phyloP scores from a whole-genome alignment of 1,140 invertebrate genomes.

The Bombyx mandarina region DNA sequence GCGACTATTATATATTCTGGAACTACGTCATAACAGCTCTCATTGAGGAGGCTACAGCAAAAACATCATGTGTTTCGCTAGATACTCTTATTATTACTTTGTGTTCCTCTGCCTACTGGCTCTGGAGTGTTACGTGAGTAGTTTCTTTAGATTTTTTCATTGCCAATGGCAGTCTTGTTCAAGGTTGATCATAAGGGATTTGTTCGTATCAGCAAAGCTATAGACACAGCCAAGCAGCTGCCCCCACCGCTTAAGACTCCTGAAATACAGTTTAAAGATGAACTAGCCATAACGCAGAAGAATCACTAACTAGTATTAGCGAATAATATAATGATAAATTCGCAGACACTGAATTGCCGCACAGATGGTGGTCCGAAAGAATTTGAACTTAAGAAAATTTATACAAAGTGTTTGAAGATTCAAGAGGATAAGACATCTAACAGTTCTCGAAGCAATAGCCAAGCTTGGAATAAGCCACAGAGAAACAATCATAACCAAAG shows the following conservation, averaged over 20 bases:
- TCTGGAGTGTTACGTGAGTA: conserved; percentile 30
- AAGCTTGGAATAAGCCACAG: conserved; percentile 31
- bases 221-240: no score
- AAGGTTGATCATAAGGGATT: no score
- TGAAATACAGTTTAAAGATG: no score
- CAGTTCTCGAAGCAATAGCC: conserved; percentile 20
- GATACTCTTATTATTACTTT: conserved; percentile 7
- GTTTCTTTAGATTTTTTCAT: neutral
- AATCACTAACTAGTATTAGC: no score
- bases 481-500: conserved; percentile 20
- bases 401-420: conserved; percentile 41
- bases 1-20: conserved; percentile 19
- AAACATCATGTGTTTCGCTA: conserved; percentile 19
- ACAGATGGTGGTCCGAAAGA: conserved; percentile 64
- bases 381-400: conserved; percentile 51
- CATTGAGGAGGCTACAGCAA: conserved; percentile 14
- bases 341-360: conserved; percentile 59
- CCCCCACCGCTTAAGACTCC: no score
- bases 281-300: no score
- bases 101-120: conserved; percentile 21
- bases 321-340: neutral
- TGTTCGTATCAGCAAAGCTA: no score
- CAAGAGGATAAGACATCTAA: conserved; percentile 31
- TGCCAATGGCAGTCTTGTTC: no score
- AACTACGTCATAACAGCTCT: conserved; percentile 6